These are phyloP conservation scores for Mionectes olivaceus DNA, from an alignment of 2,797 vertebrate species.

Conservation along the genomic window DNA sequence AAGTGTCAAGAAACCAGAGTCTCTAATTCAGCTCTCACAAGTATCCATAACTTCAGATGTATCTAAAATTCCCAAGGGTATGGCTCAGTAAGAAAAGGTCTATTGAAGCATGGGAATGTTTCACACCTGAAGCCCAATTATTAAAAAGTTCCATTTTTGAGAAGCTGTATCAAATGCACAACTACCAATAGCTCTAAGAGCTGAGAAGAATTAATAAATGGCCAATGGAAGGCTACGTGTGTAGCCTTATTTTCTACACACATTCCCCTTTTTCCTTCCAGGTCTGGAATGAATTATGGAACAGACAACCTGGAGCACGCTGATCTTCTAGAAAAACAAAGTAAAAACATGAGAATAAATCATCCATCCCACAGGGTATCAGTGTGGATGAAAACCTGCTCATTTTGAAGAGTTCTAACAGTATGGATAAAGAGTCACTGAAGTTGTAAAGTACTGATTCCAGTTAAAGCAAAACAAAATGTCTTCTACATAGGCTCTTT, in stretches of 20 bases:
- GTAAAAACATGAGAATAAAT: conserved; percentile 53
- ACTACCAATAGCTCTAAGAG: neutral
- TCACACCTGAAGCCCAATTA: neutral
- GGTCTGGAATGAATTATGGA: conserved; percentile 42
- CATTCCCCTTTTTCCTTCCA: neutral
- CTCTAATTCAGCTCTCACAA: neutral
- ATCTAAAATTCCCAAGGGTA: neutral
- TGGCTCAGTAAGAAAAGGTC: neutral
- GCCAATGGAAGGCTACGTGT: neutral
- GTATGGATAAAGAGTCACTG: neutral
- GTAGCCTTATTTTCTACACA: neutral
- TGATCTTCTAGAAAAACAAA: conserved; percentile 38
- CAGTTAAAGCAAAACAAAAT: neutral
- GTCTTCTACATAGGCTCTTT: neutral
- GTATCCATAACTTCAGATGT: neutral
- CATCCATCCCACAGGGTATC: neutral
- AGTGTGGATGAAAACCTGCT: conserved; percentile 24
- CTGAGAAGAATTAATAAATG: neutral
- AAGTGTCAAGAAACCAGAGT: neutral
- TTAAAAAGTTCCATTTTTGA: neutral
- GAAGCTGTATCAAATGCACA: neutral
- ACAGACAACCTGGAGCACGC: neutral
- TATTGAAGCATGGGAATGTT: neutral
- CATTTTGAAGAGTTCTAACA: conserved; percentile 35
- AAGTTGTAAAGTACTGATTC: conserved; percentile 4